Base-by-base conservation (phyloP, 2,888 invertebrate species). In the Choreutis nemorana region DNA sequence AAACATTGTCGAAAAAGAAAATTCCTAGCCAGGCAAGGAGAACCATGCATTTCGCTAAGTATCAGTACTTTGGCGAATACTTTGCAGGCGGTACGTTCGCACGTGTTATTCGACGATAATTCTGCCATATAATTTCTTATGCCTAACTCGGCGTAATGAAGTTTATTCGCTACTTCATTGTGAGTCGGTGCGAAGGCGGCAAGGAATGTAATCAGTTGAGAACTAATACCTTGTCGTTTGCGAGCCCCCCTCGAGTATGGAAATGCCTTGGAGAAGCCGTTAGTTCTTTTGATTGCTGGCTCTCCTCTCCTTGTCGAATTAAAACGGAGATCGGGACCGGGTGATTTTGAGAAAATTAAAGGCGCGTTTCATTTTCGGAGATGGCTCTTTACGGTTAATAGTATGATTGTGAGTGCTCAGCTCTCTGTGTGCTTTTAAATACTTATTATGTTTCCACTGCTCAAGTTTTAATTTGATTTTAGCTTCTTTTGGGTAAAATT, bases 141-240 rank as follows among this genome's bases (percentile, higher is more conserved):
- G 65, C 68, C 72, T 71, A 73, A 75, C 68, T 70, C 60, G 56
- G 55, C 51, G 67, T 75, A 72, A 77, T 78, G 68, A 73, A 77
- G 75, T 77, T 75, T 75, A 79, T 77, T 72, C 64, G 68, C 64
- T 71, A 71, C 71, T 73, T 67, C 70, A 72, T 70, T 71, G 65
- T 57, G 63, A 72, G 65, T 65, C 68, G 67, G 73, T 71, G 53
- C 51, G 57, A 50, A 61, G 58, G 57, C 58, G 61, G 55, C 62
- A 54, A 56, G 65, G 70, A 77, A 75, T 73, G 77, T 77, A 78
- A 77, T 77, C 73, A 75, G 72, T 71, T 72, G 70, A 59, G 64
- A 77, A 75, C 75, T 77, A 73, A 77, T 71, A 73, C 66, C 57
- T 57, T 64, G 68, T 60, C 71, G 60, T 66, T 66, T 55, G 37